phyloP scores from a whole-genome alignment of 2,113 vertebrate species.

The Buteo buteo region DNA sequence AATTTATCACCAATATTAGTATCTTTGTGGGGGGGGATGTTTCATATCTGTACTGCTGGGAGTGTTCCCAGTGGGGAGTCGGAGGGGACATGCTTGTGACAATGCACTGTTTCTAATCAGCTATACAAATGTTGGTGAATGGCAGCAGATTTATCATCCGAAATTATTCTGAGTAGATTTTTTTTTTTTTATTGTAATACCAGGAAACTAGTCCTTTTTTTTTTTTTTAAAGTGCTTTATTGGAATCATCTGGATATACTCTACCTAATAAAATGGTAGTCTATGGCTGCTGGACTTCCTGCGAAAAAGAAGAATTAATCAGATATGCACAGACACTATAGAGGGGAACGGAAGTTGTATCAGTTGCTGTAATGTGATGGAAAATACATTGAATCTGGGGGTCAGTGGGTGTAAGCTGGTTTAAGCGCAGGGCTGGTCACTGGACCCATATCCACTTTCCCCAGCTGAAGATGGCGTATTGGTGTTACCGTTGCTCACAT shows the following conservation, averaged over 20 bases:
- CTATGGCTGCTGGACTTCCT: slow-evolving; percentile 65
- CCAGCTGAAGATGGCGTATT: background rate
- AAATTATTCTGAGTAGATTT: slow-evolving; percentile 66
- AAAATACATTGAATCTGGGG: background rate
- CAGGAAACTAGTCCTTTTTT: slow-evolving; percentile 56
- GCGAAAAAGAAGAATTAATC: slow-evolving; percentile 48
- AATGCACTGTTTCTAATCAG: slow-evolving; percentile 52
- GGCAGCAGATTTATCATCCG: slow-evolving; percentile 66
- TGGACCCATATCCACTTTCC: background rate
- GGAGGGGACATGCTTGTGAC: background rate
- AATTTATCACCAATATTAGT: background rate
- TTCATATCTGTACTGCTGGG: background rate
- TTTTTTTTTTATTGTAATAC: slow-evolving; percentile 70
- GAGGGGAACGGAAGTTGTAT: slow-evolving; percentile 33
- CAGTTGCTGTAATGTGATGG: background rate
- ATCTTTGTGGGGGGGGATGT: background rate
- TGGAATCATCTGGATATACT: slow-evolving; percentile 75
- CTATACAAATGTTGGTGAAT: slow-evolving; percentile 52
- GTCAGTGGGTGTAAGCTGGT: background rate
- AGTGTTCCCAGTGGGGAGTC: background rate
- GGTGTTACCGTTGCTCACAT: background rate
- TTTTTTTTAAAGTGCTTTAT: slow-evolving; percentile 46
- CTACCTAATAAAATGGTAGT: slow-evolving; percentile 63
- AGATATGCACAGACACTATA: slow-evolving; percentile 11
- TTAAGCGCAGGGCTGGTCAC: background rate